Evolutionary conservation across 2,113 vertebrate genomes (phyloP), one percentile per base, ranked within the genome.

Genomic region (Lates calcarifer): DNA sequence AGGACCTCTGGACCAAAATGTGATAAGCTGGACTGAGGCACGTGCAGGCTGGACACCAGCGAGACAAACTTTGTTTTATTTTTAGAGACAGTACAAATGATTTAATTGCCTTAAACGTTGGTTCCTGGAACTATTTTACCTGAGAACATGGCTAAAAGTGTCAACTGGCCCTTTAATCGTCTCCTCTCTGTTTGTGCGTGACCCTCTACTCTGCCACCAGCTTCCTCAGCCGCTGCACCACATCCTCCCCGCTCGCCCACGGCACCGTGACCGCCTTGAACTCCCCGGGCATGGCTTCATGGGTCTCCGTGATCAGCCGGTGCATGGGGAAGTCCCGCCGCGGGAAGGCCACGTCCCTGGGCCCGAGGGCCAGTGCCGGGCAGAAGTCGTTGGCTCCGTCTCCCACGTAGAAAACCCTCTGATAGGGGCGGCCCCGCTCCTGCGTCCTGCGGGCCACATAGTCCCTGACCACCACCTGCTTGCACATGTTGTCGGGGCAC

Each of bases 331-430:
- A 99, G 33, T 96, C 95, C 35, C 95, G 93, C 11, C 98, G 93
- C 0, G 98, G 96, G 89, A 99, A 99, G 0, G 94, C 97, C 81
- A 97, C 94, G 26, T 99, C 98, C 0, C 94, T 90, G 0, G 93
- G 89, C 0, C 91, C 94, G 89, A 99, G 92, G 4, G 93, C 37
- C 22, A 92, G 81, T 0, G 95, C 93, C 0, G 98, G 98, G 79
- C 98, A 99, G 94, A 99, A 98, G 89, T 99, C 98, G 49, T 99
- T 99, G 92, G 97, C 97, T 1, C 98, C 98, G 0, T 99, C 98
- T 0, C 98, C 98, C 0, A 98, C 94, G 55, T 99, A 99, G 91
- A 99, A 94, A 3, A 99, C 81, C 57, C 94, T 93, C 91, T 97
- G 96, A 64, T 96, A 99, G 1, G 95, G 95, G 20, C 93, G 94